phyloP scores from a whole-genome alignment of 2,888 invertebrate genomes.

The Mystacides longicornis region DNA sequence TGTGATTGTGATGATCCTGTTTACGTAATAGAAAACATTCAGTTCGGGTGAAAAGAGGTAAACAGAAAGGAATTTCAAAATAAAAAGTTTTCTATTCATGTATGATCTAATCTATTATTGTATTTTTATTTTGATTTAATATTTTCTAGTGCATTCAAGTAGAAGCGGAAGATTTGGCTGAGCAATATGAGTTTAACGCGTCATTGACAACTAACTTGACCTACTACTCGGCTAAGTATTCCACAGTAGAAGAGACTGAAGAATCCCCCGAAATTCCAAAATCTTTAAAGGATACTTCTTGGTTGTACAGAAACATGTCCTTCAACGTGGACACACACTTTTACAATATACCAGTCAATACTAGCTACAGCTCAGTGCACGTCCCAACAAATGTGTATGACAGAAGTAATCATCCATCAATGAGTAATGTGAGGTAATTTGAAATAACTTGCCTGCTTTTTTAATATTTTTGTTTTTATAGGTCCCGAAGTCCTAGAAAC shows the following conservation, averaged over 20 bases:
- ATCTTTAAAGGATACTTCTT: constrained; percentile 31
- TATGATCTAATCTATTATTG: no score
- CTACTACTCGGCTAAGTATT: constrained; percentile 81
- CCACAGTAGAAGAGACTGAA: constrained; percentile 39
- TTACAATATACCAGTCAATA: constrained; percentile 75
- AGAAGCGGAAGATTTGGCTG: constrained; percentile 61
- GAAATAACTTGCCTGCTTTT: not conserved
- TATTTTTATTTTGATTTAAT: no score
- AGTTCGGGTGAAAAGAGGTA: no score
- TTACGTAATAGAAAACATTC: no score
- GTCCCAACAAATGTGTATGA: constrained; percentile 92
- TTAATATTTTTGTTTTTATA: constrained; percentile 28
- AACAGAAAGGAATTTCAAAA: no score
- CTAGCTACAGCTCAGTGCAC: constrained; percentile 78
- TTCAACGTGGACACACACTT: constrained; percentile 74
- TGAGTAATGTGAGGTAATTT: no score
- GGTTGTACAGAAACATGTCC: constrained; percentile 47
- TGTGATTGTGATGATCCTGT: no score
- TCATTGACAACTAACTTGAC: constrained; percentile 38
- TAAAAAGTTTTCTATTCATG: no score
- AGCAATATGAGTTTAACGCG: constrained; percentile 49
- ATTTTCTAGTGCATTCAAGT: constrained; percentile 64
- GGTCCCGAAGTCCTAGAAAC: constrained; percentile 57
- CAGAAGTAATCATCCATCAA: constrained; percentile 57
- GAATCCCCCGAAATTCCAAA: constrained; percentile 30